These are phyloP conservation scores for Miltochrista miniata DNA, from an alignment of 2,888 invertebrate species.

Conservation along the genomic window DNA sequence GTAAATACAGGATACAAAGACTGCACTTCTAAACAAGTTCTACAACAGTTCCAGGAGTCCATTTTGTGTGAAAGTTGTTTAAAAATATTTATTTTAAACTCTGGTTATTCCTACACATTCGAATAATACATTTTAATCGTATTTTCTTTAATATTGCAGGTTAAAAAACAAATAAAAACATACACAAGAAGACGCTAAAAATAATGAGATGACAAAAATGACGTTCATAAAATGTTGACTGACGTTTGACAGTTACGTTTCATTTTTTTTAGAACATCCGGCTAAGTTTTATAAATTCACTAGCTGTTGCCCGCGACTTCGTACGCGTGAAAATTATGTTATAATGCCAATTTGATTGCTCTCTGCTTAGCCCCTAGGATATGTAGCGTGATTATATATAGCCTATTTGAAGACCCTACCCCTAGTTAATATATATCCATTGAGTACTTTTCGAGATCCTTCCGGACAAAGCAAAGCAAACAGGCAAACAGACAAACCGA, in stretches of 20 bases:
- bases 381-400: too few species aligned
- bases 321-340: too few species aligned
- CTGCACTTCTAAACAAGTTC: constrained; percentile 55
- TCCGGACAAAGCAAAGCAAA: too few species aligned
- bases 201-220: not conserved
- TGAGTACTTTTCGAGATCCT: too few species aligned
- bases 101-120: not conserved
- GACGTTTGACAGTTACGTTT: not conserved
- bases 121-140: not conserved
- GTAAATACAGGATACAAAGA: constrained; percentile 59
- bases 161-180: not conserved
- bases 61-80: constrained; percentile 24
- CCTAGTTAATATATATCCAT: too few species aligned
- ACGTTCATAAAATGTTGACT: not conserved
- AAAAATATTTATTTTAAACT: not conserved
- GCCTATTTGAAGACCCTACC: too few species aligned
- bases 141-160: not conserved
- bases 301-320: too few species aligned
- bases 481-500: too few species aligned
- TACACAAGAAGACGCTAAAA: constrained; percentile 5
- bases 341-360: too few species aligned
- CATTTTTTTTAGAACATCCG: too few species aligned
- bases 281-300: too few species aligned
- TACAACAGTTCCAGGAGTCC: constrained; percentile 59
- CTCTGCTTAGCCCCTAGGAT: too few species aligned